Percentiles rank a stretch among this genome's conserved stretches.
phyloP scores from a whole-genome alignment of 1,140 invertebrate genomes.

The Ips typographus region DNA sequence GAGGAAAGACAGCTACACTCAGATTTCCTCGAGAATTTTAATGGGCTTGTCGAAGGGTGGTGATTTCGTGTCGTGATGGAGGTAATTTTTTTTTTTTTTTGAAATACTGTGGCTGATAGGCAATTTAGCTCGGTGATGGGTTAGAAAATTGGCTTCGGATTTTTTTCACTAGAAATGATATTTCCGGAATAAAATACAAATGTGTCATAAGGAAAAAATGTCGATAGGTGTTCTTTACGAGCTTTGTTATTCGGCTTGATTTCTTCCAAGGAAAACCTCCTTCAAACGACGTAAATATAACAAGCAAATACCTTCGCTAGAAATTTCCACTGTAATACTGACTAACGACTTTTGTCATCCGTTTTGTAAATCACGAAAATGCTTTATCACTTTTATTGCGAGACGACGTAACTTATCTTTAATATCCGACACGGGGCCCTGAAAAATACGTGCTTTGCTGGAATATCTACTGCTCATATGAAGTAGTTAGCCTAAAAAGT shows the following conservation, averaged over 20 bases:
- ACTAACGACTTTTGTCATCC: constrained; percentile 35
- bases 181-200: constrained; percentile 1
- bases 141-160: constrained; percentile 24
- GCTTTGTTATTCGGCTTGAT: constrained; percentile 9
- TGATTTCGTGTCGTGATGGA: constrained; percentile 29
- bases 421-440: constrained; percentile 9
- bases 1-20: constrained; percentile 34
- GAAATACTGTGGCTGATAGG: constrained; percentile 26
- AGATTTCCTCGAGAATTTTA: constrained; percentile 32
- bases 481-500: constrained; percentile 1
- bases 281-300: constrained; percentile 34
- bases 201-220: not conserved
- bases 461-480: constrained; percentile 3
- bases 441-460: constrained; percentile 1
- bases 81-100: constrained; percentile 29
- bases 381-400: constrained; percentile 39
- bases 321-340: constrained; percentile 35
- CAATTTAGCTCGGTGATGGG: constrained; percentile 30
- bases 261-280: constrained; percentile 11
- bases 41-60: constrained; percentile 30
- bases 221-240: too few species aligned
- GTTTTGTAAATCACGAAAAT: constrained; percentile 39
- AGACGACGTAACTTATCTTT: constrained; percentile 36
- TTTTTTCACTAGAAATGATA: constrained; percentile 15
- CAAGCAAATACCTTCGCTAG: constrained; percentile 17